Evolutionary conservation across 2,797 vertebrate genomes (phyloP).

Genomic region (Spheniscus humboldti): DNA sequence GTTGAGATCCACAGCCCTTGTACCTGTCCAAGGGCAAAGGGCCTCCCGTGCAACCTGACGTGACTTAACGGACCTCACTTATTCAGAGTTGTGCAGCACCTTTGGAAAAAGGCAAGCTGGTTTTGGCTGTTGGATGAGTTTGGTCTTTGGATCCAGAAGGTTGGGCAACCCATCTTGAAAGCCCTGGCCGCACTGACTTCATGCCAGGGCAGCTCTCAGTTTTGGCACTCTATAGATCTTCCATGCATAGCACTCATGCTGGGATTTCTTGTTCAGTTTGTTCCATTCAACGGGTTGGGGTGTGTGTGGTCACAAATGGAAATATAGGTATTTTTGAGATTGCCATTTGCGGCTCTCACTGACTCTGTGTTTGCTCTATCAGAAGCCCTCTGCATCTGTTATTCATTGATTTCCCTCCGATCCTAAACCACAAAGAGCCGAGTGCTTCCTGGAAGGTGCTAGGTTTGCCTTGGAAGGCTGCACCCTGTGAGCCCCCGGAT

Average conservation of each 20-base stretch:
- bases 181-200: not conserved
- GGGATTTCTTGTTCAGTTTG: not conserved
- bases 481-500: not conserved
- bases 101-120: not conserved
- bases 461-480: not conserved
- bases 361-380: not conserved
- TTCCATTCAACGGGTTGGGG: not conserved
- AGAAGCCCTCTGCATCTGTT: not conserved
- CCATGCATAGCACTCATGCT: accelerated
- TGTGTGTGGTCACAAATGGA: not conserved
- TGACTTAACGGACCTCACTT: accelerated
- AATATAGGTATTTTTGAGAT: not conserved
- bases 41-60: not conserved
- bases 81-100: not conserved
- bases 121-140: not conserved
- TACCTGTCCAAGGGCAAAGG: not conserved
- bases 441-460: not conserved
- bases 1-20: not conserved
- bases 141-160: not conserved
- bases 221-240: not conserved
- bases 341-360: not conserved
- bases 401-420: not conserved
- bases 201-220: not conserved
- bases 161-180: not conserved
- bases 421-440: not conserved